Conservation (phyloP, 2,888 invertebrate genomes). For the Oligia fasciuncula region DNA sequence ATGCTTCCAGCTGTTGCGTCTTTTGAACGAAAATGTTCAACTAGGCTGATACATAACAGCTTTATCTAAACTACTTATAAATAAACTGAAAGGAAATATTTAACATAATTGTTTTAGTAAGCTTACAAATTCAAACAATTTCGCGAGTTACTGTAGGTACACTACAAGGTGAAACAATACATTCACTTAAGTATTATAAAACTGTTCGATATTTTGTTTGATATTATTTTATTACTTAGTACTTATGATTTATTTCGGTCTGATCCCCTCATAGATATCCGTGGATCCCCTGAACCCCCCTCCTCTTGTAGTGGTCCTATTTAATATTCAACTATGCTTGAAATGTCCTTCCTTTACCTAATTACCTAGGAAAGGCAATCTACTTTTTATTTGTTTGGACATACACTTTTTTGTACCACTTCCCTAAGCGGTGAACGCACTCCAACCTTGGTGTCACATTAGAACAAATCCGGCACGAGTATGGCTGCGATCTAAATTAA, state of each 20-base stretch:
- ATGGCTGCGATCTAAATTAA: constrained; percentile 34
- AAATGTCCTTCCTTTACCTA: constrained; percentile 35
- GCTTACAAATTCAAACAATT: constrained; percentile 1
- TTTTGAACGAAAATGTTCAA: constrained; percentile 4
- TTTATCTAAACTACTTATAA: not conserved
- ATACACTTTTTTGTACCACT: constrained; percentile 54
- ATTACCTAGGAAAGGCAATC: constrained; percentile 40
- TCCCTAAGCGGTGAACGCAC: constrained; percentile 68
- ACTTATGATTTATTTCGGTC: too few relatives aligned
- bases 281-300: too few relatives aligned
- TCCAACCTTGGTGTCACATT: constrained; percentile 66
- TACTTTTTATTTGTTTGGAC: constrained; percentile 42
- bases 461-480: constrained; percentile 51
- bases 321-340: not conserved
- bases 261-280: too few relatives aligned
- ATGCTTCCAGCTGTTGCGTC: constrained; percentile 25
- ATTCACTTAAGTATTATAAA: constrained; percentile 14
- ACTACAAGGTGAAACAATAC: constrained; percentile 43
- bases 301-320: not conserved
- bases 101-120: constrained; percentile 3
- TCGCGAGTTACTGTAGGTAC: not conserved
- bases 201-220: not conserved
- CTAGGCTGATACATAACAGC: not conserved
- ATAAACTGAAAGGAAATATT: constrained; percentile 4
- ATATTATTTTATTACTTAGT: not conserved